A percentile compares a stretch with the other conserved stretches of the same genome.
Evolutionary conservation across 2,797 vertebrate species (phyloP).

Genomic region (Oreonectes daqikongensis): DNA sequence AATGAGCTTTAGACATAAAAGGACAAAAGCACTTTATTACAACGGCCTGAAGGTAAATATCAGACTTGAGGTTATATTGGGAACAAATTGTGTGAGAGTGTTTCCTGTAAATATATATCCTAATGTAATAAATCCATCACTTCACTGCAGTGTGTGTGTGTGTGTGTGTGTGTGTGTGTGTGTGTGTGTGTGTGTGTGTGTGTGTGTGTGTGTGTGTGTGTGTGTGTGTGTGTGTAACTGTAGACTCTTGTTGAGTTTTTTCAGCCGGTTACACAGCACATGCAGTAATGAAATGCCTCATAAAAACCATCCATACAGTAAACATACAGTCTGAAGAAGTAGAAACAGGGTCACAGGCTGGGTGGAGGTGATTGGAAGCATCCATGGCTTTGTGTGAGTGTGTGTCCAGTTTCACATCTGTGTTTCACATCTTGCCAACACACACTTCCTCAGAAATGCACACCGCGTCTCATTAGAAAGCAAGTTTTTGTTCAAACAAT

Average conservation of each 20-base stretch:
- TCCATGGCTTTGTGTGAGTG: slow-evolving; percentile 6
- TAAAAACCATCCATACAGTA: background rate
- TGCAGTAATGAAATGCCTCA: background rate
- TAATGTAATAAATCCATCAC: slow-evolving; percentile 3
- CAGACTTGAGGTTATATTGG: background rate
- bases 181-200: too few relatives aligned
- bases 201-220: too few relatives aligned
- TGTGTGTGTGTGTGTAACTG: background rate
- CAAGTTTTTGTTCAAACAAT: background rate
- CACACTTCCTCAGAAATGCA: slow-evolving; percentile 21
- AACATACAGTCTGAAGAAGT: slow-evolving; percentile 8
- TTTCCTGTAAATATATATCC: background rate
- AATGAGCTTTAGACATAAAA: background rate
- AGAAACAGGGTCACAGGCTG: slow-evolving; percentile 55
- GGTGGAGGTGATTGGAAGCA: slow-evolving; percentile 34
- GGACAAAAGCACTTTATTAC: background rate
- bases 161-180: too few relatives aligned
- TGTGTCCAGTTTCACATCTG: slow-evolving; percentile 45
- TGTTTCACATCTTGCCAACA: slow-evolving; percentile 31
- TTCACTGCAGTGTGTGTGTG: too few relatives aligned
- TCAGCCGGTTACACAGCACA: background rate
- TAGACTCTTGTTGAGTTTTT: background rate
- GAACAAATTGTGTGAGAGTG: background rate
- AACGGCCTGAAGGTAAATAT: background rate
- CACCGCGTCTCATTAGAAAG: slow-evolving; percentile 4